These are phyloP conservation scores for Punctoribates punctum DNA, from an alignment of 2,888 invertebrate genomes.

Conservation along the genomic window DNA sequence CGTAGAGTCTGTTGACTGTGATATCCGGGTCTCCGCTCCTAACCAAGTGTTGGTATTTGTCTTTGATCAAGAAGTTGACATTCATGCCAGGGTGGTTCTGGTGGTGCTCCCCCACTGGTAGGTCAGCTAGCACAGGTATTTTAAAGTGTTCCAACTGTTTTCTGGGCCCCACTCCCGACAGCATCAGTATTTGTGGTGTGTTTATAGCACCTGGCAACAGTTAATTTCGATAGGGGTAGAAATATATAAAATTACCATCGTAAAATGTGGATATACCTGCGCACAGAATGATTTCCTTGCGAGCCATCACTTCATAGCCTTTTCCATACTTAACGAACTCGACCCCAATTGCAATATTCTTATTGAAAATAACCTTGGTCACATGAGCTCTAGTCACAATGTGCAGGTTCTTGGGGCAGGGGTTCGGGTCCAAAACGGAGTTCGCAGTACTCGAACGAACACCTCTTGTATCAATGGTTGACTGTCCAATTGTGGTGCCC, in stretches of 20 bases:
- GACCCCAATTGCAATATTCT: constrained; percentile 52
- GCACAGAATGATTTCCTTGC: constrained; percentile 52
- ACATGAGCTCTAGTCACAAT: constrained; percentile 77
- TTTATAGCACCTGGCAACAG: constrained; percentile 52
- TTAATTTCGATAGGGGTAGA: no score
- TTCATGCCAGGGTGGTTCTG: constrained; percentile 54
- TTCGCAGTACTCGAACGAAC: constrained; percentile 82
- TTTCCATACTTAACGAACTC: constrained; percentile 50
- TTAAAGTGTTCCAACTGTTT: constrained; percentile 52
- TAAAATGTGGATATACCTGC: constrained; percentile 49
- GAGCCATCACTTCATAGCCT: constrained; percentile 49
- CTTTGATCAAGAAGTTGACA: neutral
- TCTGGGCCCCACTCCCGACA: constrained; percentile 53
- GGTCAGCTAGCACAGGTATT: constrained; percentile 56
- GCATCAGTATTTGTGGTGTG: constrained; percentile 54
- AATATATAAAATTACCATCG: no score
- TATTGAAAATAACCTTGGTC: constrained; percentile 47
- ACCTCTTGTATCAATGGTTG: constrained; percentile 56
- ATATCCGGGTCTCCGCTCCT: neutral
- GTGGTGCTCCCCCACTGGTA: constrained; percentile 58
- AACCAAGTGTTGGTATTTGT: neutral
- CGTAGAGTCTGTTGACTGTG: neutral
- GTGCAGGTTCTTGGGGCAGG: constrained; percentile 74
- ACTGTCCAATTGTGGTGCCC: neutral
- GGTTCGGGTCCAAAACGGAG: constrained; percentile 75